Conservation (phyloP, 1,140 invertebrate species). For the Pseudomyrmex sp. region DNA sequence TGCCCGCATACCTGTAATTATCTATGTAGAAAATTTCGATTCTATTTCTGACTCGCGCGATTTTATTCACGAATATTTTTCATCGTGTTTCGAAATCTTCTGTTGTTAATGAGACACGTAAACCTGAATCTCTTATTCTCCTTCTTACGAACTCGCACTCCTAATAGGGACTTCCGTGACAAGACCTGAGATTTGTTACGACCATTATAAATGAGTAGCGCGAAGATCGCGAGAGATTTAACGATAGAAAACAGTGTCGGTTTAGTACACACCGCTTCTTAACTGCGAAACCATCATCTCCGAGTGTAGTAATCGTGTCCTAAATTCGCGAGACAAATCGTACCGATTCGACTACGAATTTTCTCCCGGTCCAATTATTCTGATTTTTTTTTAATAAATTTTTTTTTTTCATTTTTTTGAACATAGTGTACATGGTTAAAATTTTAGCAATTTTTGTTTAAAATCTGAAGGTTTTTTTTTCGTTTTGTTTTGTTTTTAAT, state of each 20-base stretch:
- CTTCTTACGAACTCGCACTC: conserved; percentile 5
- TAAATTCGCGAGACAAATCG: conserved; percentile 56
- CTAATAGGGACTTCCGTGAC: conserved; percentile 69
- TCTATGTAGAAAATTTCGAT: background rate
- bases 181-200: conserved; percentile 64
- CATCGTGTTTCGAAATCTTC: too few relatives aligned
- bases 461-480: too few relatives aligned
- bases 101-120: background rate
- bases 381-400: too few relatives aligned
- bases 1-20: background rate
- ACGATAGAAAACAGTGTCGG: conserved; percentile 63
- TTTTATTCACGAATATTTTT: too few relatives aligned
- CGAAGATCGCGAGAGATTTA: conserved; percentile 62
- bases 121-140: conserved; percentile 12
- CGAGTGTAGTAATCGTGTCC: conserved; percentile 38
- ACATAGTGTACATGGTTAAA: background rate
- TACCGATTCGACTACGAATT: too few relatives aligned
- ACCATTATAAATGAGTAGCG: conserved; percentile 64
- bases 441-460: background rate
- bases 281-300: conserved; percentile 57
- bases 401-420: too few relatives aligned
- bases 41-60: background rate
- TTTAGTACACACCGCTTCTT: conserved; percentile 7
- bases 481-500: background rate
- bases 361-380: too few relatives aligned